Conservation (phyloP, 2,888 invertebrate genomes). For the Abrostola triplasia region DNA sequence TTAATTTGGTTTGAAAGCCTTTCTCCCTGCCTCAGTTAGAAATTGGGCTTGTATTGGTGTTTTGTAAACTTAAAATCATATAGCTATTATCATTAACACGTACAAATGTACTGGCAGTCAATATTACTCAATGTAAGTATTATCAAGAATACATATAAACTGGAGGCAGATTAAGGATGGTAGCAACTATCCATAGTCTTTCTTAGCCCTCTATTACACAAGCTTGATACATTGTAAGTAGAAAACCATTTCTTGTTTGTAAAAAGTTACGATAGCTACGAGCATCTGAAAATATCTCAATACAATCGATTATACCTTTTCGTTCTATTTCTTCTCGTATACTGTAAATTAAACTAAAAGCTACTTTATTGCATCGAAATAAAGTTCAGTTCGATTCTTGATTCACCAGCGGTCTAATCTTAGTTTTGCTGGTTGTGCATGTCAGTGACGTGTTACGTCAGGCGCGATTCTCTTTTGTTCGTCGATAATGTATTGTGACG, state of each 20-base stretch:
- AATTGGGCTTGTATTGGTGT: too few species aligned
- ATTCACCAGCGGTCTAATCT: not conserved
- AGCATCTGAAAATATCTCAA: constrained; percentile 48
- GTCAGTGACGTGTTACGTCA: constrained; percentile 73
- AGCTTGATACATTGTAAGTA: too few species aligned
- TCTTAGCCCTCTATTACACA: too few species aligned
- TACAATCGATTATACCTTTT: constrained; percentile 64
- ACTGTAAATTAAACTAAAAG: not conserved
- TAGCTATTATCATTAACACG: too few species aligned
- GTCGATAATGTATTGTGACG: constrained; percentile 69
- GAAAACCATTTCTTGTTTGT: not conserved
- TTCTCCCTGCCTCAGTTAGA: constrained; percentile 3
- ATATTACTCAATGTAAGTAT: too few species aligned
- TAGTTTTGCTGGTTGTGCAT: constrained; percentile 47
- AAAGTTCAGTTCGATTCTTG: constrained; percentile 19
- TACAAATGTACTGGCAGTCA: too few species aligned
- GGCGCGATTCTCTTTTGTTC: constrained; percentile 73
- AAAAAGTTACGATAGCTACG: constrained; percentile 19
- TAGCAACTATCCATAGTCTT: too few species aligned
- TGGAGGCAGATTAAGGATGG: too few species aligned
- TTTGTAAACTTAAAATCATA: too few species aligned
- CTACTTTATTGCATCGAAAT: not conserved
- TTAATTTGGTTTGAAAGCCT: too few species aligned
- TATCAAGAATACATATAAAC: too few species aligned
- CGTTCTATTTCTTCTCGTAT: constrained; percentile 8